These are phyloP conservation scores for Anhinga anhinga DNA, from an alignment of 2,113 vertebrate species.

Conservation along the genomic window DNA sequence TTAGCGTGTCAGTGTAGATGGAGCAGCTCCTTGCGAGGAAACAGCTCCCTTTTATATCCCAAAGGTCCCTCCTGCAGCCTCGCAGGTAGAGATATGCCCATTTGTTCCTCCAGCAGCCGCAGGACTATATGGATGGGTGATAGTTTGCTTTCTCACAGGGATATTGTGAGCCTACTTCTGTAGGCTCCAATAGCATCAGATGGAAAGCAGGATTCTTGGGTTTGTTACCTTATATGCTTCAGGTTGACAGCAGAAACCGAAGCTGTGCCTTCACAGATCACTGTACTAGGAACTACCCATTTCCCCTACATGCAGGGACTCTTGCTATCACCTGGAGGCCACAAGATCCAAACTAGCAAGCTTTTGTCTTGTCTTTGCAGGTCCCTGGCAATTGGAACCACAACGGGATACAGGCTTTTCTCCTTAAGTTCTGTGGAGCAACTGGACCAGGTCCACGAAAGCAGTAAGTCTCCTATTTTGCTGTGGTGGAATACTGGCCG, in stretches of 20 bases:
- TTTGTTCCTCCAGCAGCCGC: neutral
- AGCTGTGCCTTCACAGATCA: neutral
- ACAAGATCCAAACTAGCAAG: neutral
- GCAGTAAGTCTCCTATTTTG: conserved; percentile 79
- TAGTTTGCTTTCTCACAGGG: neutral
- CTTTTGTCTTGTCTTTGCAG: conserved; percentile 65
- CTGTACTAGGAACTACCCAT: neutral
- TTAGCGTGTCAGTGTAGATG: neutral
- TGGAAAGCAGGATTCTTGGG: neutral
- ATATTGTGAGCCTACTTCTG: neutral
- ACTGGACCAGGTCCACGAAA: conserved; percentile 93
- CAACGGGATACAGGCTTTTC: conserved; percentile 89
- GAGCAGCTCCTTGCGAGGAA: neutral
- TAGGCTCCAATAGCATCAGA: neutral
- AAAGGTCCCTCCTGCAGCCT: neutral
- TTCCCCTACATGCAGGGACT: neutral
- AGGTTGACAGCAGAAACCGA: neutral
- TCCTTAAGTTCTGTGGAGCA: conserved; percentile 91
- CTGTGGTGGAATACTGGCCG: neutral
- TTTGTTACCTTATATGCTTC: neutral
- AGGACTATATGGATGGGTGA: accelerated
- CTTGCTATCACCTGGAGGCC: neutral
- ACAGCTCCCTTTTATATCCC: neutral
- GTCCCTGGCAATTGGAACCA: conserved; percentile 90
- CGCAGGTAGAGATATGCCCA: accelerated